Evolutionary conservation across 2,113 vertebrate genomes (phyloP).

Genomic region (Thomomys bottae): DNA sequence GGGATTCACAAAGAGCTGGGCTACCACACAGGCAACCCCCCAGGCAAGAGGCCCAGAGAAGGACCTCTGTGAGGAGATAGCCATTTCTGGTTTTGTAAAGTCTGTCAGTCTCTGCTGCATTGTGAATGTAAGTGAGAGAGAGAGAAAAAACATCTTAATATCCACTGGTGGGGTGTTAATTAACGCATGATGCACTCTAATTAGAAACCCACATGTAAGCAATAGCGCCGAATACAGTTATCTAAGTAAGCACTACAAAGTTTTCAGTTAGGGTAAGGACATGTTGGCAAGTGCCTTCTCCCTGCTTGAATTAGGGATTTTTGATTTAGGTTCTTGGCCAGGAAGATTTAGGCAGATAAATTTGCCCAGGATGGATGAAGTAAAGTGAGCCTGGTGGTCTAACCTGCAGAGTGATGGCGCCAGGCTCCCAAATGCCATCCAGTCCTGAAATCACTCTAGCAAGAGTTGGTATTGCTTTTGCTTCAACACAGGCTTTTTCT

Average conservation of each 20-base stretch:
- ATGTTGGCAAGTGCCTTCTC: constrained; percentile 2
- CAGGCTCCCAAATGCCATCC: background rate
- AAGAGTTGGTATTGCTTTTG: background rate
- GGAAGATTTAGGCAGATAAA: background rate
- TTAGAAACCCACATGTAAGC: constrained; percentile 33
- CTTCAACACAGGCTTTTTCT: background rate
- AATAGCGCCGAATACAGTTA: background rate
- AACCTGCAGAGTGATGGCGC: background rate
- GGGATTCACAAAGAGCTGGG: background rate
- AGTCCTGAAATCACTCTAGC: background rate
- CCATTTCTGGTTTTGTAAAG: constrained; percentile 12
- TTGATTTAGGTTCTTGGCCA: background rate
- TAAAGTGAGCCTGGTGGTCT: background rate
- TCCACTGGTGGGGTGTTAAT: background rate
- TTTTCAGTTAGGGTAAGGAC: background rate
- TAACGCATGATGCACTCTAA: background rate
- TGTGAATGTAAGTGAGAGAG: background rate
- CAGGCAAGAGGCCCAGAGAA: background rate
- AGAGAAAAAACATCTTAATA: background rate
- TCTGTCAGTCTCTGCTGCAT: background rate
- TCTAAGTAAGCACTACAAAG: background rate
- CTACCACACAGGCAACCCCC: no score
- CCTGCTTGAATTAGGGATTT: constrained; percentile 17
- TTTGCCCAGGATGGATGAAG: background rate
- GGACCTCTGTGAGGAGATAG: background rate